Conservation (phyloP, 2,888 invertebrate genomes). For the Scaptodrosophila latifasciaeformis region DNA sequence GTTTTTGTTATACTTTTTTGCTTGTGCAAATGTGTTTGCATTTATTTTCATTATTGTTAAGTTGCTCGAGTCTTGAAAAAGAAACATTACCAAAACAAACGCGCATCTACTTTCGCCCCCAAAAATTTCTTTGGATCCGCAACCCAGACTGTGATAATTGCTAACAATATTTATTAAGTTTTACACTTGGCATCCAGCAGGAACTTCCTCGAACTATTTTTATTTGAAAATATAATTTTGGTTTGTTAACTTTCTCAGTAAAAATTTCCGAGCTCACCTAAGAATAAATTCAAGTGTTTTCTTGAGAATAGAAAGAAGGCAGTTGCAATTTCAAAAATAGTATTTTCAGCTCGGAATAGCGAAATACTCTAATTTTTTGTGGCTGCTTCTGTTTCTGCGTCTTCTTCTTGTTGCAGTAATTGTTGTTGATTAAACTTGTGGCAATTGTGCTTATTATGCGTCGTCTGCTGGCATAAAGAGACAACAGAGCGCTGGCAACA, state of each 20-base stretch:
- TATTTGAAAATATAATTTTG: no score
- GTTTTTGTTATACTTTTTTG: constrained; percentile 17
- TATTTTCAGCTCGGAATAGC: no score
- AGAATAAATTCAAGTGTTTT: no score
- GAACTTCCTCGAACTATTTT: background rate
- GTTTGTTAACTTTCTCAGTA: constrained; percentile 29
- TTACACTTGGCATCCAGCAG: constrained; percentile 7
- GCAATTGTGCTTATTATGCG: constrained; percentile 14
- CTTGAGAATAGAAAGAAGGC: no score
- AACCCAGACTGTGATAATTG: constrained; percentile 45
- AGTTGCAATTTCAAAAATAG: no score
- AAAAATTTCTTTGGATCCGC: no score
- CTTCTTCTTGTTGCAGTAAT: background rate
- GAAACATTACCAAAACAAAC: no score
- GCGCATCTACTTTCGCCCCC: no score
- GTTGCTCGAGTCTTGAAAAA: constrained; percentile 7
- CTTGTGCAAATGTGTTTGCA: constrained; percentile 27
- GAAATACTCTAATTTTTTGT: background rate
- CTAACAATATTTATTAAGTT: constrained; percentile 46
- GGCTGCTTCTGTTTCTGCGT: background rate
- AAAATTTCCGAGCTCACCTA: no score
- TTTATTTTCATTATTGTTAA: constrained; percentile 54
- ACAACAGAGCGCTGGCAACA: no score
- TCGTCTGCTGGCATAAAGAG: background rate
- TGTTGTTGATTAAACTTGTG: background rate